phyloP scores from a whole-genome alignment of 2,797 vertebrate species.

The Acrocephalus scirpaceus region DNA sequence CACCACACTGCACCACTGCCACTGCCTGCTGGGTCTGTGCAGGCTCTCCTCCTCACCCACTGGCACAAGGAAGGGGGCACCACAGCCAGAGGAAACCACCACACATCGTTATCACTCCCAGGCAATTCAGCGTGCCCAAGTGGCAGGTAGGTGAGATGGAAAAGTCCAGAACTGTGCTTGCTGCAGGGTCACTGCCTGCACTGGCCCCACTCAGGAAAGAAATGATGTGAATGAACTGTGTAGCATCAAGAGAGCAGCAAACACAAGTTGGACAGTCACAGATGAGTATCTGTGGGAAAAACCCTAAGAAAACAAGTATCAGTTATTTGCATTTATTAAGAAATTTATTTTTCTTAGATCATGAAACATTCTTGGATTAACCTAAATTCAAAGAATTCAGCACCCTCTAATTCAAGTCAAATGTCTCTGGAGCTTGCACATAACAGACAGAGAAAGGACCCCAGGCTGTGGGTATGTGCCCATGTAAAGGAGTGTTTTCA shows the following conservation, averaged over 20 bases:
- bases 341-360: not conserved
- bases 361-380: not conserved
- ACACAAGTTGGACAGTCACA: rapidly evolving
- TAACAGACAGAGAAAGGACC: not conserved
- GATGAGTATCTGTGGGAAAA: not conserved
- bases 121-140: not conserved
- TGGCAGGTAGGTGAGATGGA: not conserved
- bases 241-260: not conserved
- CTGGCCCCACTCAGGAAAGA: rapidly evolving
- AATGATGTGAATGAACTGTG: not conserved
- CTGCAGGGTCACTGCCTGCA: rapidly evolving
- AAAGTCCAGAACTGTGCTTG: not conserved
- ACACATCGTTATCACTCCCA: not conserved
- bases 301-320: not conserved
- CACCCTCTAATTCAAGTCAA: not conserved
- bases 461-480: not conserved
- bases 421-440: not conserved
- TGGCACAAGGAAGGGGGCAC: not conserved
- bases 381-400: not conserved
- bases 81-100: not conserved
- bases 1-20: no score
- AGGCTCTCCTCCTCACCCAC: not conserved
- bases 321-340: not conserved
- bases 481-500: rapidly evolving
- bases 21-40: rapidly evolving